A percentile compares a stretch with the other conserved stretches of the same genome.
phyloP scores from a whole-genome alignment of 2,797 vertebrate genomes.

The Carcharodon carcharias region DNA sequence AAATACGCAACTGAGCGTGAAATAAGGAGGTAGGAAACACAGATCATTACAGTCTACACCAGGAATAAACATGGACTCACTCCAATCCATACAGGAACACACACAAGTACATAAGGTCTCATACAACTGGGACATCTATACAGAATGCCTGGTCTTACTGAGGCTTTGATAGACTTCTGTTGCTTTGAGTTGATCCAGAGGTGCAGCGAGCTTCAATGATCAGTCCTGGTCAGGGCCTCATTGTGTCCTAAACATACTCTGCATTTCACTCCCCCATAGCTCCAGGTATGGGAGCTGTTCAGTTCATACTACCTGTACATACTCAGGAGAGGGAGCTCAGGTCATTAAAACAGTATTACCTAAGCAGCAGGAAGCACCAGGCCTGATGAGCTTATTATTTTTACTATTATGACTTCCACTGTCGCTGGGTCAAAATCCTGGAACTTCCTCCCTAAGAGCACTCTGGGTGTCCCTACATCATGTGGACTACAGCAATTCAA shows the following conservation, averaged over 20 bases:
- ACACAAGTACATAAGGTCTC: neutral
- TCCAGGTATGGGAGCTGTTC: neutral
- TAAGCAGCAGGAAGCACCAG: neutral
- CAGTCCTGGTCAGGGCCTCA: neutral
- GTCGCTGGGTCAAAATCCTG: too few relatives aligned
- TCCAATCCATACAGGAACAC: conserved; percentile 20
- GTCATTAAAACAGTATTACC: neutral
- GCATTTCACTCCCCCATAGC: neutral
- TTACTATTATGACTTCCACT: too few relatives aligned
- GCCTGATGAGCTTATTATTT: neutral
- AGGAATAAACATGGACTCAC: neutral
- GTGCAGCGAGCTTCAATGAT: neutral
- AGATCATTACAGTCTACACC: conserved; percentile 25
- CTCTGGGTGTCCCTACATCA: too few relatives aligned
- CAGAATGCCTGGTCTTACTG: neutral
- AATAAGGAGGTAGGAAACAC: conserved; percentile 39
- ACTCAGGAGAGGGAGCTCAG: neutral
- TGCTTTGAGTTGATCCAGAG: conserved; percentile 12
- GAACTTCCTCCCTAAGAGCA: too few relatives aligned
- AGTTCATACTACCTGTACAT: neutral
- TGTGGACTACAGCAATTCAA: too few relatives aligned
- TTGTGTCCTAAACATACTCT: neutral
- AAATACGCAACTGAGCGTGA: conserved; percentile 86
- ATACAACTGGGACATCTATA: neutral
- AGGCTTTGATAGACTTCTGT: neutral